Percentiles rank a stretch among this genome's conserved stretches.
phyloP scores from a whole-genome alignment of 2,888 invertebrate species.

The Euclidia mi region DNA sequence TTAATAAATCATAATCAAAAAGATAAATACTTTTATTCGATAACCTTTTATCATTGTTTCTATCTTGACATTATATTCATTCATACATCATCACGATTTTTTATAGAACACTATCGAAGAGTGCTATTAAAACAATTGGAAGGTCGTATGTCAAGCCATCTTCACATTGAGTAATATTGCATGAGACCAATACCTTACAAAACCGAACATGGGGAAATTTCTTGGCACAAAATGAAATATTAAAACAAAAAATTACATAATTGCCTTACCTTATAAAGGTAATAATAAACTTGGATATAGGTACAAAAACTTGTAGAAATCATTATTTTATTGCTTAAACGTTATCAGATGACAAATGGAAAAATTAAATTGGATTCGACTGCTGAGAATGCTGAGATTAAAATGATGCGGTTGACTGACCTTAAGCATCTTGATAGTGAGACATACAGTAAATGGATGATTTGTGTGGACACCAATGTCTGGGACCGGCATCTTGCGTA shows the following conservation, averaged over 20 bases:
- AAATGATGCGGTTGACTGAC: conserved; percentile 29
- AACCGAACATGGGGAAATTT: conserved; percentile 31
- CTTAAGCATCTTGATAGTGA: conserved; percentile 22
- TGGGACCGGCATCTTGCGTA: background rate
- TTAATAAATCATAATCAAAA: too few species aligned
- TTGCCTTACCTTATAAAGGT: conserved; percentile 27
- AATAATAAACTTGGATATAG: conserved; percentile 22
- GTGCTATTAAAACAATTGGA: conserved; percentile 13
- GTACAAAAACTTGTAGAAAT: conserved; percentile 24
- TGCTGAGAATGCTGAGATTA: background rate
- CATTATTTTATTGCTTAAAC: conserved; percentile 3
- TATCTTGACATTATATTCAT: too few species aligned
- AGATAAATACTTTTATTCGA: too few species aligned
- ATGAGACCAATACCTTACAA: conserved; percentile 31
- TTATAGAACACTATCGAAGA: too few species aligned
- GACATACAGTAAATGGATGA: conserved; percentile 21
- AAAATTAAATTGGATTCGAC: conserved; percentile 5
- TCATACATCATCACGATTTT: too few species aligned
- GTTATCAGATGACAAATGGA: background rate
- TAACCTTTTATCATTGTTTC: too few species aligned
- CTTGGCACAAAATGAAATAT: conserved; percentile 32
- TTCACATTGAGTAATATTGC: conserved; percentile 33
- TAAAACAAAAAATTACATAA: conserved; percentile 37
- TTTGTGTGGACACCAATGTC: conserved; percentile 9
- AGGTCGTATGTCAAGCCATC: conserved; percentile 8